Evolutionary conservation across 2,113 vertebrate genomes (phyloP).

Genomic region (Telmatochromis sp.): DNA sequence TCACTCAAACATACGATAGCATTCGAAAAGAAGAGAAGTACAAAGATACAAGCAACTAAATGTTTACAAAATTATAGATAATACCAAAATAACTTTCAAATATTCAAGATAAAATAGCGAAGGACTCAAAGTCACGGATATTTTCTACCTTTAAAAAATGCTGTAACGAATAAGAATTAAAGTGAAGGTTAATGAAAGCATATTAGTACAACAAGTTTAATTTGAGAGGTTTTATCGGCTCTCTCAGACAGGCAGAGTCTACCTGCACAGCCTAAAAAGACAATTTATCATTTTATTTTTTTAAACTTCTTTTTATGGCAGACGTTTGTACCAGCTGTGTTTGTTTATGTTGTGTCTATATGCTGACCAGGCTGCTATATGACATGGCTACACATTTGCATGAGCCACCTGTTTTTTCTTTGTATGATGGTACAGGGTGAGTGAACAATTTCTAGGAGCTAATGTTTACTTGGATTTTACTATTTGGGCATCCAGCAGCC

Average conservation of each 20-base stretch:
- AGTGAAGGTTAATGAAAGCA: not conserved
- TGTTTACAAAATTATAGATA: not conserved
- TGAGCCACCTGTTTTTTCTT: not conserved
- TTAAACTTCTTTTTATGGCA: not conserved
- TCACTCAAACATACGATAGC: not conserved
- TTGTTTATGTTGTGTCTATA: not conserved
- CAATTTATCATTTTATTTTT: not conserved
- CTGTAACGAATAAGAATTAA: not conserved
- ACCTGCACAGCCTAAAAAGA: not conserved
- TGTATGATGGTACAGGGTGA: not conserved
- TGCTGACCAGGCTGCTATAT: not conserved
- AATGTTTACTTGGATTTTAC: not conserved
- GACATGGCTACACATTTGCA: not conserved
- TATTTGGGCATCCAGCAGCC: not conserved
- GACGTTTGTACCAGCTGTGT: not conserved
- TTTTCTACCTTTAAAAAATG: not conserved
- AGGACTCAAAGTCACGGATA: rapidly evolving
- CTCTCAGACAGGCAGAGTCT: not conserved
- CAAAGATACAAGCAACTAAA: not conserved
- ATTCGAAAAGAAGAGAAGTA: rapidly evolving
- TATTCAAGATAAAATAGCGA: not conserved
- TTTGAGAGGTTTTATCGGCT: not conserved
- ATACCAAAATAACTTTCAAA: not conserved
- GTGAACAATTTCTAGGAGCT: not conserved
- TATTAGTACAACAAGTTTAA: not conserved